These are phyloP conservation scores for Pachydiplax longipennis DNA, from an alignment of 2,888 invertebrate genomes.

Conservation along the genomic window DNA sequence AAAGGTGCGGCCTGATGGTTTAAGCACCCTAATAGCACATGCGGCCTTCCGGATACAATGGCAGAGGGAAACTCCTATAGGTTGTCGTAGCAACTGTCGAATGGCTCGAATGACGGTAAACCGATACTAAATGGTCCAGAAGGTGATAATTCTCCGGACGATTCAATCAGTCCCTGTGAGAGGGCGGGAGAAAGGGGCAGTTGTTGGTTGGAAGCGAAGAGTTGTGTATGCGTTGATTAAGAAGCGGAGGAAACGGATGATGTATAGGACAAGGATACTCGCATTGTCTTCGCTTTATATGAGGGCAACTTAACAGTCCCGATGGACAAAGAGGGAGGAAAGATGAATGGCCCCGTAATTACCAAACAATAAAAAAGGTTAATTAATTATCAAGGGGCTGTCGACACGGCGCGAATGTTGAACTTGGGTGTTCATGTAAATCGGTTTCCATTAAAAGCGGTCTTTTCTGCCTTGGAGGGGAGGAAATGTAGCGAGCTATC, in stretches of 20 bases:
- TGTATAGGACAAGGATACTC: not conserved
- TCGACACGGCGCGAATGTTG: not conserved
- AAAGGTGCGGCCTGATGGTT: too few species aligned
- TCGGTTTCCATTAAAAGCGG: not conserved
- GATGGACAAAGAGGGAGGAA: conserved; percentile 4
- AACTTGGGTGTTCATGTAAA: not conserved
- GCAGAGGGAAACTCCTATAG: too few species aligned
- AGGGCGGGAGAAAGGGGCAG: not conserved
- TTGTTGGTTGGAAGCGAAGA: not conserved
- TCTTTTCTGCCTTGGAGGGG: not conserved
- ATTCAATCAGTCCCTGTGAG: too few species aligned
- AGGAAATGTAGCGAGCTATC: not conserved
- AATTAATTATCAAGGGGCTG: conserved; percentile 33
- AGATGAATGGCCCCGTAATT: not conserved
- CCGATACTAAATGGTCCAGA: too few species aligned
- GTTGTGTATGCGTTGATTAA: not conserved
- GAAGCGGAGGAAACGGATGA: conserved; percentile 10
- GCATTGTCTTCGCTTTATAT: conserved; percentile 34
- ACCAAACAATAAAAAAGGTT: conserved; percentile 35
- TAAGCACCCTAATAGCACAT: too few species aligned
- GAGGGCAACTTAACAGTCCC: conserved; percentile 17
- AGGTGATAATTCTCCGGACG: too few species aligned
- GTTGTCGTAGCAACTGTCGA: too few species aligned
- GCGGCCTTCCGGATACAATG: too few species aligned
- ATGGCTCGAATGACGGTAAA: too few species aligned